Percentiles rank a stretch among this genome's conserved stretches.
Evolutionary conservation across 2,113 vertebrate genomes (phyloP).

Genomic region (Misgurnus anguillicaudatus): DNA sequence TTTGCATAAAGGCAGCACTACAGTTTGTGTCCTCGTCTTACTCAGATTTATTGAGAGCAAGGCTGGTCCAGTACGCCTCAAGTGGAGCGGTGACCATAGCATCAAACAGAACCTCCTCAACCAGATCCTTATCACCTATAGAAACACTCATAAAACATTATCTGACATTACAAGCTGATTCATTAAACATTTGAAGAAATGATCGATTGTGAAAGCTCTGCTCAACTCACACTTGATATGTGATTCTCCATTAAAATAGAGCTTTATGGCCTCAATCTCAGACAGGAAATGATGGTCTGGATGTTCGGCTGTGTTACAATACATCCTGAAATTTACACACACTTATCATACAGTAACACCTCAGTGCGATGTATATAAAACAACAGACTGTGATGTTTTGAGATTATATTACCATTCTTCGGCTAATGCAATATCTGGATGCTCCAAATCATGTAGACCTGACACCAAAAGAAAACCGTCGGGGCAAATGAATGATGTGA

Average conservation of each 20-base stretch:
- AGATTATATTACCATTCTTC: slow-evolving; percentile 88
- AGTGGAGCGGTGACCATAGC: slow-evolving; percentile 94
- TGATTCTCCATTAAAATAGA: slow-evolving; percentile 89
- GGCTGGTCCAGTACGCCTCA: slow-evolving; percentile 97
- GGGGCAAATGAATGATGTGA: background rate
- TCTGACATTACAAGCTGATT: background rate
- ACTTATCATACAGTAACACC: background rate
- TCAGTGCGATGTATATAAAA: background rate
- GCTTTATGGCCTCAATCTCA: slow-evolving; percentile 93
- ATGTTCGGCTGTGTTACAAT: slow-evolving; percentile 93
- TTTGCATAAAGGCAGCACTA: background rate
- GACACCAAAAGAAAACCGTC: slow-evolving; percentile 47
- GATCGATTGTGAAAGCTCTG: background rate
- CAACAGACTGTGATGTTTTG: background rate
- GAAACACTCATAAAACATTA: slow-evolving; percentile 30
- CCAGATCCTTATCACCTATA: slow-evolving; percentile 92
- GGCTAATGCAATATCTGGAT: slow-evolving; percentile 95
- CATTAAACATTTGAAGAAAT: background rate
- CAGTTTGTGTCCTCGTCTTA: slow-evolving; percentile 56
- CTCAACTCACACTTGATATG: slow-evolving; percentile 85
- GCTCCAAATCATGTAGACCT: slow-evolving; percentile 98
- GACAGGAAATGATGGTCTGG: slow-evolving; percentile 89
- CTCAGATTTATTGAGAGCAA: slow-evolving; percentile 97
- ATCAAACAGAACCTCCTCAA: slow-evolving; percentile 96
- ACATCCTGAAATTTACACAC: slow-evolving; percentile 79